Evolutionary conservation across 2,797 vertebrate genomes (phyloP).

Genomic region (Apogon hyalosoma): DNA sequence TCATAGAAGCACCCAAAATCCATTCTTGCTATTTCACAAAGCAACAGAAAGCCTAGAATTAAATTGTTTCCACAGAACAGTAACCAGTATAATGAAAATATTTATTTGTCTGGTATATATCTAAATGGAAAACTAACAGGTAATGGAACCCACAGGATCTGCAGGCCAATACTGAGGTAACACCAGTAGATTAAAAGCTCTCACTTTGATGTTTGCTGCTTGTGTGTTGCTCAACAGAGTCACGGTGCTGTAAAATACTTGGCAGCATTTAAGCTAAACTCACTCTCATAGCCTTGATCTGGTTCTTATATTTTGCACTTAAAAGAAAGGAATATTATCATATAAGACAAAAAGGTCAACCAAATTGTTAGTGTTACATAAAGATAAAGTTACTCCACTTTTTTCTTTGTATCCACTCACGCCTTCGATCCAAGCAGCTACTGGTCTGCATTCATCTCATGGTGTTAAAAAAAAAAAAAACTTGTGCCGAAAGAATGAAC

Average conservation of each 20-base stretch:
- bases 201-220: constrained; percentile 19
- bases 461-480: too few species aligned
- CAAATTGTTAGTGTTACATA: too few species aligned
- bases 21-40: too few species aligned
- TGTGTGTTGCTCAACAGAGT: constrained; percentile 33
- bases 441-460: too few species aligned
- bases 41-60: background rate
- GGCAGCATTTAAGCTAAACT: constrained; percentile 15
- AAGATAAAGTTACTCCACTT: too few species aligned
- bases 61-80: background rate
- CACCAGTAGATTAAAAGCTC: background rate
- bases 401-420: too few species aligned
- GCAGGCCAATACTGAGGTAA: constrained; percentile 11
- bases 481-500: too few species aligned
- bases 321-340: background rate
- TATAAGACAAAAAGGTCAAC: background rate
- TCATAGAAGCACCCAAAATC: too few species aligned
- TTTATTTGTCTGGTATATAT: background rate
- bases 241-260: constrained; percentile 15
- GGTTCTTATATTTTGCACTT: constrained; percentile 19
- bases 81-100: background rate
- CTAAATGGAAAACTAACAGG: background rate
- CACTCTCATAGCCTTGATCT: background rate
- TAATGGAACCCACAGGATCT: background rate
- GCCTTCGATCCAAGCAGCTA: too few species aligned